These are phyloP conservation scores for Dreissena polymorpha DNA, from an alignment of 1,140 invertebrate genomes.

Conservation along the genomic window DNA sequence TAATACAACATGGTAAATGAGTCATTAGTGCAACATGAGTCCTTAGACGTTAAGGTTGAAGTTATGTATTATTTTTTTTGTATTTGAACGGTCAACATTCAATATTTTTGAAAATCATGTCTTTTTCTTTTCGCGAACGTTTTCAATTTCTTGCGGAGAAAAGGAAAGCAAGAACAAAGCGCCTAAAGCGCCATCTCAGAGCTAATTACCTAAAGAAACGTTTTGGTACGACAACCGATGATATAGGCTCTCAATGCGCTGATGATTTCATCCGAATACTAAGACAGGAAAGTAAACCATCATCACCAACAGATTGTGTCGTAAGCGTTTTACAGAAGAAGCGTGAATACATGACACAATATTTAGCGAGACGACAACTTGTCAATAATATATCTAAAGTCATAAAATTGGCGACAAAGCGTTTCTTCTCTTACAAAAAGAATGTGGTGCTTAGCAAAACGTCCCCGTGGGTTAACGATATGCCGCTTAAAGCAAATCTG, in stretches of 20 bases:
- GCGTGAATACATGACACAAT: slow-evolving; percentile 9
- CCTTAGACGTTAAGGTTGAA: too few relatives aligned
- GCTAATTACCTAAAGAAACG: not conserved
- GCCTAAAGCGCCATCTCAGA: slow-evolving; percentile 7
- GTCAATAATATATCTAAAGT: slow-evolving; percentile 7
- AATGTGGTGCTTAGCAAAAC: not conserved
- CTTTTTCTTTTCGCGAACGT: not conserved
- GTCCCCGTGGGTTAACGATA: slow-evolving; percentile 7
- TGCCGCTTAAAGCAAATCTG: slow-evolving; percentile 18
- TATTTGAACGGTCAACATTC: too few relatives aligned
- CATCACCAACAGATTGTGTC: not conserved
- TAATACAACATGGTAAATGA: slow-evolving; percentile 11
- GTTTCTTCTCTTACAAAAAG: slow-evolving; percentile 5
- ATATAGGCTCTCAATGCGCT: not conserved
- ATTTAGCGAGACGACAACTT: not conserved
- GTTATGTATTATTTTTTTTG: too few relatives aligned
- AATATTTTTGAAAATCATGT: too few relatives aligned
- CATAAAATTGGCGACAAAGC: not conserved
- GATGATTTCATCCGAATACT: slow-evolving; percentile 5
- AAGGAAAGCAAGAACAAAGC: not conserved
- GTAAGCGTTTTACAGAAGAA: slow-evolving; percentile 4
- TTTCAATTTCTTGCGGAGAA: not conserved
- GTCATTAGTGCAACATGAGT: too few relatives aligned
- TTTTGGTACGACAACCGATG: not conserved
- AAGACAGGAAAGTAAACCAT: too few relatives aligned